Conservation (phyloP, 2,113 vertebrate species). For the Neolamprologus sp. region DNA sequence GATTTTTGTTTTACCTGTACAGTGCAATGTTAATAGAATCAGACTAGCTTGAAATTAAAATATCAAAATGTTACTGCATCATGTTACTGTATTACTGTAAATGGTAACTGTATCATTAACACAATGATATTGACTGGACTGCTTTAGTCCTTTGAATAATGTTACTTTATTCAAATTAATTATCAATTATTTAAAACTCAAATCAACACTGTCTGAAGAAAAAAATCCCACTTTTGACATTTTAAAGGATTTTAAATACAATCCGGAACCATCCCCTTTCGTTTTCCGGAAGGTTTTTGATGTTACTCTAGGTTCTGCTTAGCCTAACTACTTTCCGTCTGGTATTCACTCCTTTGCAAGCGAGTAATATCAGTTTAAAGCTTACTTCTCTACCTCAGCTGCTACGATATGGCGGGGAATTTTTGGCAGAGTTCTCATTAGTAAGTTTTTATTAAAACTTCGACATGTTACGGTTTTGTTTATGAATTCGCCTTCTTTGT, state of each 20-base stretch:
- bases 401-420: conserved; percentile 71
- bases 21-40: neutral
- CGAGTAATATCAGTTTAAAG: neutral
- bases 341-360: neutral
- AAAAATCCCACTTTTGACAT: neutral
- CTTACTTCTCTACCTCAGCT: conserved; percentile 46
- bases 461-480: neutral
- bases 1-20: neutral
- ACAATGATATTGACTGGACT: neutral
- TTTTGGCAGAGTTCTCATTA: conserved; percentile 81
- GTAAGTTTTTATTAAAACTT: conserved; percentile 46
- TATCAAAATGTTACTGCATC: neutral
- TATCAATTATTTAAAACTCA: neutral
- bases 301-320: neutral
- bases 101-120: neutral
- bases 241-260: neutral
- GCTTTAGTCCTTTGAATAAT: neutral
- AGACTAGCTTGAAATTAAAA: neutral
- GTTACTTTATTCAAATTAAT: neutral
- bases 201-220: neutral
- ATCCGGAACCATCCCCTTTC: neutral
- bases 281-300: neutral
- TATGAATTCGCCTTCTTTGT: neutral
- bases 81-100: neutral
- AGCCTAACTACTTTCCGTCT: neutral